These are phyloP conservation scores for Pygoscelis antarcticus DNA, from an alignment of 2,113 vertebrate genomes.

Conservation along the genomic window DNA sequence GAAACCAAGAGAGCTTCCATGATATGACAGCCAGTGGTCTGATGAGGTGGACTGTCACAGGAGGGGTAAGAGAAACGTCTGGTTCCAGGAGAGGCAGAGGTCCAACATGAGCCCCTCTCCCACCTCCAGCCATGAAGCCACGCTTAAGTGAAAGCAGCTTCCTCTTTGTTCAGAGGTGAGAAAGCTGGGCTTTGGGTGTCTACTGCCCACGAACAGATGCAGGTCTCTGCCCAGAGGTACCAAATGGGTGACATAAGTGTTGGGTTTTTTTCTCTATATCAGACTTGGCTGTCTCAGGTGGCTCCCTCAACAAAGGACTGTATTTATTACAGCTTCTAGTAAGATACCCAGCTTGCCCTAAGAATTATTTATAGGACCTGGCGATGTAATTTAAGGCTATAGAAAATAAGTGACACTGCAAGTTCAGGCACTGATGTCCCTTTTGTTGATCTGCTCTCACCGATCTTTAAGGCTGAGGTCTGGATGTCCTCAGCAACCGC, in stretches of 20 bases:
- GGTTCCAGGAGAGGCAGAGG: background rate
- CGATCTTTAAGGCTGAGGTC: background rate
- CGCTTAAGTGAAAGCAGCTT: rapidly evolving
- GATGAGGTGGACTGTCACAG: background rate
- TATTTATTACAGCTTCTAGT: background rate
- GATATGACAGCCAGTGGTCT: background rate
- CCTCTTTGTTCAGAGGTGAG: background rate
- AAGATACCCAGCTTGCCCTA: background rate
- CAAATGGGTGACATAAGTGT: rapidly evolving
- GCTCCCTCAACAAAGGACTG: background rate
- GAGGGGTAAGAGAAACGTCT: background rate
- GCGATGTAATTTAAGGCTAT: background rate
- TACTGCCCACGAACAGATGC: background rate
- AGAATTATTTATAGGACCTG: background rate
- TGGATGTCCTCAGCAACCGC: background rate
- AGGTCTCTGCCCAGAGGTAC: background rate
- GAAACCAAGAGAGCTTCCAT: background rate
- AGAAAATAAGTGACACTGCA: background rate
- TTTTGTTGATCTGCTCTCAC: background rate
- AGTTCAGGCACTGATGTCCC: background rate
- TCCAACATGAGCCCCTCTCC: background rate
- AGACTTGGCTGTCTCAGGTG: background rate
- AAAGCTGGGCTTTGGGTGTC: background rate
- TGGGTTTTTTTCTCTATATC: background rate
- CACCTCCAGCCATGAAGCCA: background rate